Evolutionary conservation across 2,113 vertebrate genomes (phyloP).

Genomic region (Halichoerus grypus): DNA sequence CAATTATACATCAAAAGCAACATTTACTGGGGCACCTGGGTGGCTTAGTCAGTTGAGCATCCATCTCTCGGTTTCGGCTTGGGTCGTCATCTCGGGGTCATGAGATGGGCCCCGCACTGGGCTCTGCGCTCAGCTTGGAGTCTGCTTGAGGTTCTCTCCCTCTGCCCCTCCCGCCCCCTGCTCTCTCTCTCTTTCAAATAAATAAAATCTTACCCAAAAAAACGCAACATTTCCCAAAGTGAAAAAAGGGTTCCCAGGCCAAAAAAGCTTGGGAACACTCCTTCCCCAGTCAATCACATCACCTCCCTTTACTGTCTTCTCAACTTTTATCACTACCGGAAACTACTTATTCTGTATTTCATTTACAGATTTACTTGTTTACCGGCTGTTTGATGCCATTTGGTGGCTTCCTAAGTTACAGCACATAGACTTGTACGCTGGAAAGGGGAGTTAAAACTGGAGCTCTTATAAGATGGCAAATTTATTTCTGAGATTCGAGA

Average conservation of each 20-base stretch:
- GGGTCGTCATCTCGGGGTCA: not conserved
- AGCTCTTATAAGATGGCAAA: constrained; percentile 39
- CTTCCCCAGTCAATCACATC: not conserved
- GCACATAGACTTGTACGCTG: not conserved
- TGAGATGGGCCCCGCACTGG: not conserved
- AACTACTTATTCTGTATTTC: not conserved
- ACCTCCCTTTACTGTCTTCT: not conserved
- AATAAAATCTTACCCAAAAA: not conserved
- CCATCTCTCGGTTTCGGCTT: not conserved
- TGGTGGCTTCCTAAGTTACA: not conserved
- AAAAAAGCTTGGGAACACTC: not conserved
- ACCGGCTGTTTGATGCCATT: not conserved
- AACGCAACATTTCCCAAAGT: not conserved
- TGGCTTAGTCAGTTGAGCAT: not conserved
- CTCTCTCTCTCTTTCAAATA: not conserved
- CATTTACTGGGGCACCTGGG: not conserved
- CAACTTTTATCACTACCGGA: not conserved
- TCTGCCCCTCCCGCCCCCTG: not conserved
- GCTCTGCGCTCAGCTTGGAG: not conserved
- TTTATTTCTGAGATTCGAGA: constrained; percentile 33
- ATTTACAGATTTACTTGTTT: not conserved
- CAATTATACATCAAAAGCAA: not conserved
- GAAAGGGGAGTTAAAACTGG: not conserved
- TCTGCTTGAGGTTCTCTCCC: not conserved
- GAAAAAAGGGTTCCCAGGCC: not conserved